phyloP scores from a whole-genome alignment of 2,888 invertebrate genomes.

The Ceriagrion tenellum region DNA sequence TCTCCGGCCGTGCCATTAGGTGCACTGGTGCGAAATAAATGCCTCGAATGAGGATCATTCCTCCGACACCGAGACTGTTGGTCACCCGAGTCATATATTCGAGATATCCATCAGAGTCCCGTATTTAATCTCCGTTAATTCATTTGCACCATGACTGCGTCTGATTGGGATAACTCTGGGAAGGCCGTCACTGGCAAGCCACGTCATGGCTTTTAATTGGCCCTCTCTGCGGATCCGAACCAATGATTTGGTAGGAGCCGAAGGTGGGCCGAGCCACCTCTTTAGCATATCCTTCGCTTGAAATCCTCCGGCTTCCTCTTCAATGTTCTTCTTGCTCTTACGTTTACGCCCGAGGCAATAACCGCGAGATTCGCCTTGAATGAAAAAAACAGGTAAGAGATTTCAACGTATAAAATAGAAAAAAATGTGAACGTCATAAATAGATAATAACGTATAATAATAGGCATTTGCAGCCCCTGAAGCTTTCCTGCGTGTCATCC shows the following conservation, averaged over 20 bases:
- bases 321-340: not conserved
- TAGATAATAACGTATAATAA: too few relatives aligned
- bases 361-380: too few relatives aligned
- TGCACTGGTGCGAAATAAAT: too few relatives aligned
- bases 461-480: too few relatives aligned
- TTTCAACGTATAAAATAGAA: too few relatives aligned
- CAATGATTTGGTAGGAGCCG: not conserved
- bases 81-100: not conserved
- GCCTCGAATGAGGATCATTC: too few relatives aligned
- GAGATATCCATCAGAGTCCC: not conserved
- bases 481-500: too few relatives aligned
- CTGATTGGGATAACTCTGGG: not conserved
- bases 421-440: too few relatives aligned
- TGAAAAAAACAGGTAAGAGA: too few relatives aligned
- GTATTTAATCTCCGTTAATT: not conserved
- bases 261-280: not conserved
- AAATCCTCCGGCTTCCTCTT: not conserved
- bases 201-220: not conserved
- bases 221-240: not conserved
- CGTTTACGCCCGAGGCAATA: too few relatives aligned
- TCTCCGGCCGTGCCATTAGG: too few relatives aligned
- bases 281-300: slow-evolving; percentile 1
- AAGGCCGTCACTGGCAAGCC: not conserved
- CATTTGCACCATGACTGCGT: not conserved
- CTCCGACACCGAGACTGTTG: not conserved